Base-by-base conservation (phyloP, 2,113 vertebrate species). In the Chloropsis cyanopogon region DNA sequence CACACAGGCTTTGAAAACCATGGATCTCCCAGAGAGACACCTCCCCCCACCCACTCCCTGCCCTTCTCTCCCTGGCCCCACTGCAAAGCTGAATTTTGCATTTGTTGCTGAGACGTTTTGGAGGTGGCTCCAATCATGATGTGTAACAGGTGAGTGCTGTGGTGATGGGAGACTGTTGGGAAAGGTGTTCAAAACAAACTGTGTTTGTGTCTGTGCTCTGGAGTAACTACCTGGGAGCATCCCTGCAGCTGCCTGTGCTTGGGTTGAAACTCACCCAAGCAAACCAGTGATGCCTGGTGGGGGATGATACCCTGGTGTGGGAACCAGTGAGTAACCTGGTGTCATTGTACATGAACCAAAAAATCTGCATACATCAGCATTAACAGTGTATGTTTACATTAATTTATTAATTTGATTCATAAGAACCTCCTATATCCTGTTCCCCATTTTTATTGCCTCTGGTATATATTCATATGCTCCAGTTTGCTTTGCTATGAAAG, bases 401-500 rank as follows among this genome's bases (percentile, higher is more conserved):
- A 60, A 57, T 91, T 73, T 77, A 83, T 88, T 81, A 12, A 70
- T 77, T 81, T 57, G 57, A 65, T 92, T 90, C 31, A 21, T 64
- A 50, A 44, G 33, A 88, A 24, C 41, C 33, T 88, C 56, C 44
- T 53, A 17, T 44, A 37, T 56, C 68, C 52, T 56, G 5, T 12
- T 93, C 31, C 41, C 44, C 26, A 11, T 61, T 95, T 92, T 90
- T 92, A 71, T 75, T 75, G 71, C 50, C 39, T 82, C 15, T 50
- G 77, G 24, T 76, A 25, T 65, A 23, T 42, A 80, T 46, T 87
- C 66, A 57, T 77, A 54, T 52, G 61, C 65, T 79, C 72, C 65
- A 85, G n/a, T 94, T 94, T 92, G 80, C 76, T 96, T 88, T 94
- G 73, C 33, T 53, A 6, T 39, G 69, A 77, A 85, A 81, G 85